Percentiles rank a stretch among this genome's conserved stretches.
Conservation (phyloP, 2,888 invertebrate species). For the Arctia plantaginis region DNA sequence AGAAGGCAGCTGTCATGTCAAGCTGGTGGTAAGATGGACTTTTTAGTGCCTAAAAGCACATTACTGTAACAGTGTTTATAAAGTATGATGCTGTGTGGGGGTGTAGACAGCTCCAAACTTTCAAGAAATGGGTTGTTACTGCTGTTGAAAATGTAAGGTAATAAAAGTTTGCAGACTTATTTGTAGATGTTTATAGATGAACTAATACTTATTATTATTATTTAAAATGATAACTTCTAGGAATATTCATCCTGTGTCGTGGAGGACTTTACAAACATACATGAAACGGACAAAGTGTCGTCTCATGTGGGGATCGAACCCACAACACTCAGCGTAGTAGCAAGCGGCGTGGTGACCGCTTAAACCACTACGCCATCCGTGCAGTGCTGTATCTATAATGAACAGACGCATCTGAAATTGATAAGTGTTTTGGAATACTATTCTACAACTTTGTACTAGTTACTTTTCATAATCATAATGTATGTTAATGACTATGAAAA, state of each 20-base stretch:
- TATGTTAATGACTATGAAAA: background rate
- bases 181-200: constrained; percentile 1
- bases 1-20: too few relatives aligned
- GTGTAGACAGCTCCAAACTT: background rate
- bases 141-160: background rate
- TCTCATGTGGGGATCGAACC: too few relatives aligned
- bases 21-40: too few relatives aligned
- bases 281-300: too few relatives aligned
- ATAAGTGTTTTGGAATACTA: constrained; percentile 1
- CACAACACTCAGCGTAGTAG: too few relatives aligned
- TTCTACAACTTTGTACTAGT: background rate
- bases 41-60: background rate
- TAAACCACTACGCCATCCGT: too few relatives aligned
- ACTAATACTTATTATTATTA: background rate
- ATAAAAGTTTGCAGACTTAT: background rate
- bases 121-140: background rate
- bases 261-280: too few relatives aligned
- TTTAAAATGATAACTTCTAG: too few relatives aligned
- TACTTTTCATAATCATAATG: background rate
- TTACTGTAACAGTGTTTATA: background rate
- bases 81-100: background rate
- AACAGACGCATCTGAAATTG: background rate
- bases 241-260: too few relatives aligned
- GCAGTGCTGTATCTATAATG: constrained; percentile 4
- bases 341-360: too few relatives aligned